phyloP scores from a whole-genome alignment of 2,113 vertebrate species.

The Dipodomys stephensi region DNA sequence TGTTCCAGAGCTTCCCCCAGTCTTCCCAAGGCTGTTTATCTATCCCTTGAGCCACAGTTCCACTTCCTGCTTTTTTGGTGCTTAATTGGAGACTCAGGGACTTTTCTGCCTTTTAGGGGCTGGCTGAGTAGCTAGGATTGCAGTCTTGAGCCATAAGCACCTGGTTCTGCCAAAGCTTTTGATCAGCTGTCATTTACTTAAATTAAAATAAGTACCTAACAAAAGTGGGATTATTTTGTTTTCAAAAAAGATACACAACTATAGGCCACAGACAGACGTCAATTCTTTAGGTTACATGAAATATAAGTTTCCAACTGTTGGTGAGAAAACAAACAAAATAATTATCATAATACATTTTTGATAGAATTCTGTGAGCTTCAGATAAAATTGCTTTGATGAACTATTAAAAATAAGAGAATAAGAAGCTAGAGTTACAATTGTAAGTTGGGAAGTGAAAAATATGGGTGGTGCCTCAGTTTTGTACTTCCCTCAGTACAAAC shows the following conservation, averaged over 20 bases:
- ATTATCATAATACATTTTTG: not conserved
- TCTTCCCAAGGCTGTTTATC: too few species aligned
- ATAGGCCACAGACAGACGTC: conserved; percentile 48
- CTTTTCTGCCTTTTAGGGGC: too few species aligned
- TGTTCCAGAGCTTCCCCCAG: too few species aligned
- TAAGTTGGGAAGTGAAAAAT: not conserved
- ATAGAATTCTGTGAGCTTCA: conserved; percentile 4
- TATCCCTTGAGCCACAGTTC: too few species aligned
- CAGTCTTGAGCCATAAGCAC: too few species aligned
- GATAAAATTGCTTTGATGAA: conserved; percentile 25
- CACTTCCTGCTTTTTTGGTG: too few species aligned
- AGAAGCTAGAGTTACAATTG: not conserved
- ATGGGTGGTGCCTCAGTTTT: not conserved
- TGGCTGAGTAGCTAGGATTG: too few species aligned
- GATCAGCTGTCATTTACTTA: not conserved
- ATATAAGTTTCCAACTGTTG: not conserved
- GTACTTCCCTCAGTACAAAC: not conserved
- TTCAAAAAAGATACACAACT: conserved; percentile 28
- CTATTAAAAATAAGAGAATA: not conserved
- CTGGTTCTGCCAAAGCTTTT: not conserved
- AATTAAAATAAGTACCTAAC: not conserved
- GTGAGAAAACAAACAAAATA: not conserved
- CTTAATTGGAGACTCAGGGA: too few species aligned
- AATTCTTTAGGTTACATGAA: not conserved
- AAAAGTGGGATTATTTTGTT: conserved; percentile 31